Evolutionary conservation across 2,888 invertebrate genomes (phyloP), one percentile per base, ranked within the genome.

Genomic region (Pseudeuparius sepicola): DNA sequence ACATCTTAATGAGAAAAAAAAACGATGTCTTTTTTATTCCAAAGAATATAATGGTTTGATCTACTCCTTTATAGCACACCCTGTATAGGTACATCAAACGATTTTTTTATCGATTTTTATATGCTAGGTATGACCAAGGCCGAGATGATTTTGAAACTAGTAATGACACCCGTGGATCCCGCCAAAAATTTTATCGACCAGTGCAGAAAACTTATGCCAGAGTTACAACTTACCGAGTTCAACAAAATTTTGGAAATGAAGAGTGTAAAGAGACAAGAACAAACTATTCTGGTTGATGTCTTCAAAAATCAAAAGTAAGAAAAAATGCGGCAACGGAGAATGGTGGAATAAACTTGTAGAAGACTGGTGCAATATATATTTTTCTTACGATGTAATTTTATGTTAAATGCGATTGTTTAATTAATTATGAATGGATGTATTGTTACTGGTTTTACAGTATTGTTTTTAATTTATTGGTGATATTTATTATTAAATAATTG

Each of bases 71-170:
- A n/a, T n/a, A n/a, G n/a, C n/a, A n/a, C n/a, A n/a, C n/a, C n/a
- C n/a, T n/a, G n/a, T n/a, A n/a, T n/a, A n/a, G n/a, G n/a, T n/a
- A n/a, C n/a, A n/a, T n/a, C n/a, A n/a, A n/a, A n/a, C n/a, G n/a
- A n/a, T n/a, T n/a, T n/a, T n/a, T n/a, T n/a, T n/a, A n/a, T n/a
- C n/a, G n/a, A n/a, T n/a, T n/a, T n/a, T n/a, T 20, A 7, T 20
- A 13, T 37, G 30, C 12, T 28, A 43, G 43, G 94, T 18, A 96
- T 98, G 93, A 90, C 89, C 0, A 88, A 89, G 54, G 96, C 96
- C 0, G 98, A 98, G 63, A 94, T 97, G 90, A 86, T 98, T 23
- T 66, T 98, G n/a, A 98, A 98, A 67, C 73, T 97, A 16, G 92
- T 96, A 0, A 96, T 97, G 96, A 85, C 93, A 1, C 90, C 93